Conservation (phyloP, 1,140 invertebrate genomes). For the Drosophila virilis region DNA sequence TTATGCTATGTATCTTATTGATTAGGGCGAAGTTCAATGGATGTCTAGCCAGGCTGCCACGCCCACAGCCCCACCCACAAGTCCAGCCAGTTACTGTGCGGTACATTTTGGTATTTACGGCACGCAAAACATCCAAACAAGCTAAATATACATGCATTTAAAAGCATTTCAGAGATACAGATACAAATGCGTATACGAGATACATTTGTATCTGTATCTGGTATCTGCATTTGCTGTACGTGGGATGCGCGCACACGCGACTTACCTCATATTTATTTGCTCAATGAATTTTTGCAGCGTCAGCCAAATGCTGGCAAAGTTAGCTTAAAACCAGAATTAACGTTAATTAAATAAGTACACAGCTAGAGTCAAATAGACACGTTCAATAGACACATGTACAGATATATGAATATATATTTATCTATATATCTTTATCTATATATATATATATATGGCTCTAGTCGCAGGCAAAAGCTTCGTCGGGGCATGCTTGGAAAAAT, state of each 20-base stretch:
- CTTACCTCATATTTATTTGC: constrained; percentile 64
- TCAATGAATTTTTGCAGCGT: constrained; percentile 40
- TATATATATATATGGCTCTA: not conserved
- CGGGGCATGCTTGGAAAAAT: constrained; percentile 5
- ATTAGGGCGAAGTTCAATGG: constrained; percentile 3
- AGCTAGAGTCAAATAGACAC: constrained; percentile 28
- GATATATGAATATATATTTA: not conserved
- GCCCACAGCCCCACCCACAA: not conserved
- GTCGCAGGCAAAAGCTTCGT: no score
- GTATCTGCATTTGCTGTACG: not conserved
- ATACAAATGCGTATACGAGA: not conserved
- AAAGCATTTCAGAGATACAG: not conserved
- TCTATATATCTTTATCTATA: not conserved
- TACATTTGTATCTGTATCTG: constrained; percentile 3
- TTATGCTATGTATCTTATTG: constrained; percentile 3
- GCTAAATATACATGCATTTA: constrained; percentile 2
- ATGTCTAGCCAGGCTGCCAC: constrained; percentile 1
- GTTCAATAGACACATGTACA: constrained; percentile 5
- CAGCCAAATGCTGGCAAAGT: constrained; percentile 49
- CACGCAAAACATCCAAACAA: constrained; percentile 25
- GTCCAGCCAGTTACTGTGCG: no score
- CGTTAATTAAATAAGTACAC: constrained; percentile 68
- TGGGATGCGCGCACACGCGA: constrained; percentile 52
- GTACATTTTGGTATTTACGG: not conserved
- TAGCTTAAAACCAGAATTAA: constrained; percentile 43